phyloP scores from a whole-genome alignment of 2,797 vertebrate genomes.

The Xyrichtys novacula region DNA sequence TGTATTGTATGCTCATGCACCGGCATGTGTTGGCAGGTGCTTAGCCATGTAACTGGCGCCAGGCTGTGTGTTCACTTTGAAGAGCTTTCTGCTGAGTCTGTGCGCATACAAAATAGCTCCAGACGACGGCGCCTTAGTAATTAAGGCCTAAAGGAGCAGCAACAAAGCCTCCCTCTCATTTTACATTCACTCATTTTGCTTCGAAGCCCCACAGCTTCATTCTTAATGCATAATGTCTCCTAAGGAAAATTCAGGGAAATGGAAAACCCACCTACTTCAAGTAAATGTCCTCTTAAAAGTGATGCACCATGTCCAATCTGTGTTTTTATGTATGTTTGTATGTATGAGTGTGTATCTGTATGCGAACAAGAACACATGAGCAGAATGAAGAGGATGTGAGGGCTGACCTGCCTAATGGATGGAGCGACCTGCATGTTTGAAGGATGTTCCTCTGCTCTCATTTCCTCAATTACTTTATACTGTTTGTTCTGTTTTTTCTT shows the following conservation, averaged over 20 bases:
- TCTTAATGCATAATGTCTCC: constrained; percentile 67
- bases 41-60: constrained; percentile 64
- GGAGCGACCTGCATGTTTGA: constrained; percentile 62
- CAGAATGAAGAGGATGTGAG: constrained; percentile 38
- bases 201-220: constrained; percentile 47
- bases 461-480: constrained; percentile 21
- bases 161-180: constrained; percentile 72
- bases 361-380: constrained; percentile 19
- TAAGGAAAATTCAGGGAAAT: constrained; percentile 55
- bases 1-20: constrained; percentile 8
- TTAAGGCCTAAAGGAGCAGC: constrained; percentile 76
- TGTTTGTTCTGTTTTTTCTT: constrained; percentile 17
- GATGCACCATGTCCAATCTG: constrained; percentile 17
- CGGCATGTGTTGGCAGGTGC: constrained; percentile 49
- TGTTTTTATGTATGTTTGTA: constrained; percentile 18
- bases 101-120: constrained; percentile 73
- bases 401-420: constrained; percentile 66
- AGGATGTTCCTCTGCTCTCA: constrained; percentile 22
- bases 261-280: constrained; percentile 42
- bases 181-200: constrained; percentile 66
- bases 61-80: constrained; percentile 73
- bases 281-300: constrained; percentile 56
- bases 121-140: constrained; percentile 74
- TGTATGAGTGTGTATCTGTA: constrained; percentile 9
- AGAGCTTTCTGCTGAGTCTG: constrained; percentile 75